Evolutionary conservation across 2,113 vertebrate species (phyloP).

Genomic region (Erinaceus europaeus): DNA sequence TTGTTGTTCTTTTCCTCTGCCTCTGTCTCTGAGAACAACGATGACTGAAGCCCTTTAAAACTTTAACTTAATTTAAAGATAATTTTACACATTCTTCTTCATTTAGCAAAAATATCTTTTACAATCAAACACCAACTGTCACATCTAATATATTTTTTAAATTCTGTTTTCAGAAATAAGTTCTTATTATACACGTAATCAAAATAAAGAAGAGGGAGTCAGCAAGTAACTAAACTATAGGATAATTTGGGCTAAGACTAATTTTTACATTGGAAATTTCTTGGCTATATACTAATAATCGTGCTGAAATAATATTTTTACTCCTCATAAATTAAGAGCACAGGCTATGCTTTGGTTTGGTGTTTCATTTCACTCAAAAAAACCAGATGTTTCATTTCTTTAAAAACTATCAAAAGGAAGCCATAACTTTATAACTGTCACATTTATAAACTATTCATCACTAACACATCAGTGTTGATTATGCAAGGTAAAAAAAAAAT

Average conservation of each 20-base stretch:
- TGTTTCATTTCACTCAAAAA: slow-evolving; percentile 65
- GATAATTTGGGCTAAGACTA: slow-evolving; percentile 23
- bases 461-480: slow-evolving; percentile 42
- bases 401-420: slow-evolving; percentile 71
- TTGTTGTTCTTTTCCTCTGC: no score
- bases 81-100: slow-evolving; percentile 6
- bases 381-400: slow-evolving; percentile 74
- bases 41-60: no score
- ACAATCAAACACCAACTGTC: not conserved
- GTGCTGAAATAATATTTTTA: slow-evolving; percentile 13
- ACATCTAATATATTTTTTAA: slow-evolving; percentile 23
- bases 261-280: not conserved
- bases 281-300: slow-evolving; percentile 27
- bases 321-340: slow-evolving; percentile 38
- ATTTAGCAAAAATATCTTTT: slow-evolving; percentile 31
- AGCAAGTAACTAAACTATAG: not conserved
- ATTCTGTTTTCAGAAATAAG: not conserved
- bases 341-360: slow-evolving; percentile 67
- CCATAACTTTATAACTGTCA: slow-evolving; percentile 53
- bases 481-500: slow-evolving; percentile 10
- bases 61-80: slow-evolving; percentile 32
- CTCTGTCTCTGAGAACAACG: no score
- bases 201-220: not conserved
- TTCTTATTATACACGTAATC: slow-evolving; percentile 5
- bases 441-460: slow-evolving; percentile 64